Evolutionary conservation across 2,888 invertebrate genomes (phyloP).

Genomic region (Melikaiella ostensackeni): DNA sequence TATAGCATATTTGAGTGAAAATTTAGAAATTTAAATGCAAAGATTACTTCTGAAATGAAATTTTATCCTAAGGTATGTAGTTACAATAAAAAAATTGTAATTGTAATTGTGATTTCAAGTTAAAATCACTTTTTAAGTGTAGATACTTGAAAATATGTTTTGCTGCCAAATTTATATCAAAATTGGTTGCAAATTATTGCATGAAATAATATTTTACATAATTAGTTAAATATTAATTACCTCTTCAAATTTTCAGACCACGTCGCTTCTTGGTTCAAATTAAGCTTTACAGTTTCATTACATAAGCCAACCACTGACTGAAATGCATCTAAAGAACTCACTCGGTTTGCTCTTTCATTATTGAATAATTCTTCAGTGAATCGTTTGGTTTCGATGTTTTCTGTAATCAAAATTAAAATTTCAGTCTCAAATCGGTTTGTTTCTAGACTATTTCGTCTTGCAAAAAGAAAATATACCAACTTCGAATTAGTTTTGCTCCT

Average conservation of each 20-base stretch:
- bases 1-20: neutral
- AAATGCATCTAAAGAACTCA: neutral
- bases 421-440: neutral
- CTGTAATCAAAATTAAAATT: slow-evolving; percentile 53
- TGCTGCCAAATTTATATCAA: too few species aligned
- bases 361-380: slow-evolving; percentile 62
- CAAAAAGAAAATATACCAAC: slow-evolving; percentile 56
- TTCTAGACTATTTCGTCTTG: neutral
- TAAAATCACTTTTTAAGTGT: too few species aligned
- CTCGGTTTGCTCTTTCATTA: slow-evolving; percentile 35
- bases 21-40: too few species aligned
- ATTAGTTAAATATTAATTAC: neutral
- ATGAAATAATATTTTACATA: too few species aligned
- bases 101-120: too few species aligned
- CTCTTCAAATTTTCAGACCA: neutral
- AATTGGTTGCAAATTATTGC: too few species aligned
- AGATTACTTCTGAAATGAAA: too few species aligned
- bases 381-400: slow-evolving; percentile 65
- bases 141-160: too few species aligned
- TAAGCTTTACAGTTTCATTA: neutral
- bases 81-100: too few species aligned
- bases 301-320: slow-evolving; percentile 45
- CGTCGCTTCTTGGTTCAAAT: neutral
- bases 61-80: too few species aligned
- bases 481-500: slow-evolving; percentile 67